These are phyloP conservation scores for Drosophila kuntzei DNA, from an alignment of 2,888 invertebrate genomes.

Conservation along the genomic window DNA sequence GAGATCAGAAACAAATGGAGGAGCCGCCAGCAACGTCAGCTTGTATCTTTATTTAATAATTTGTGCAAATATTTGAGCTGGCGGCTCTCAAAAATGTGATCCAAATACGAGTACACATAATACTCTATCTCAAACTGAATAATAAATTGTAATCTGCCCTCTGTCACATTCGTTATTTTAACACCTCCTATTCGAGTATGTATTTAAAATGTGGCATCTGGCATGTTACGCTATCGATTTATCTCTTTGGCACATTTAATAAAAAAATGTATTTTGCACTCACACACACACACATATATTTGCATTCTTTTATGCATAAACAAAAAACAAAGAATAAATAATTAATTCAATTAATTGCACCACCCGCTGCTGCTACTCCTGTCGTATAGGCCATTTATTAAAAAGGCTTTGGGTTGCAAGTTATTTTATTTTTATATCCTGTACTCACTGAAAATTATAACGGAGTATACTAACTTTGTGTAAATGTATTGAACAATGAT, in stretches of 20 bases:
- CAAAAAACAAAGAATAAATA: conserved; percentile 41
- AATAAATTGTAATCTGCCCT: conserved; percentile 21
- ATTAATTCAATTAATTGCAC: conserved; percentile 67
- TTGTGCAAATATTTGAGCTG: conserved; percentile 67
- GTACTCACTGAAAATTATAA: neutral
- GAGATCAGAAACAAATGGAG: conserved; percentile 38
- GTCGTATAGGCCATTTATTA: conserved; percentile 38
- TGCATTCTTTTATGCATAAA: conserved; percentile 13
- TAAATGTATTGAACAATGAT: no score
- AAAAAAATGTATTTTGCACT: conserved; percentile 21
- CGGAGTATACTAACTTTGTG: neutral
- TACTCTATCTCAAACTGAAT: conserved; percentile 30
- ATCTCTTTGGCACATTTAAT: conserved; percentile 13
- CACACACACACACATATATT: neutral
- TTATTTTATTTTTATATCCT: conserved; percentile 22
- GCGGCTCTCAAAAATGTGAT: conserved; percentile 12
- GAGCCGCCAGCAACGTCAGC: conserved; percentile 22
- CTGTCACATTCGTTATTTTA: conserved; percentile 25
- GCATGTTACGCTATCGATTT: conserved; percentile 13
- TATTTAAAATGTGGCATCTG: conserved; percentile 1
- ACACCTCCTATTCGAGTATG: conserved; percentile 6
- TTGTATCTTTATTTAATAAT: conserved; percentile 59
- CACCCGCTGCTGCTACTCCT: conserved; percentile 11
- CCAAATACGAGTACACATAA: conserved; percentile 2
- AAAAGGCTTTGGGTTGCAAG: conserved; percentile 36